Base-by-base conservation (phyloP, 1,140 invertebrate species). In the Drosophila subpulchrella region DNA sequence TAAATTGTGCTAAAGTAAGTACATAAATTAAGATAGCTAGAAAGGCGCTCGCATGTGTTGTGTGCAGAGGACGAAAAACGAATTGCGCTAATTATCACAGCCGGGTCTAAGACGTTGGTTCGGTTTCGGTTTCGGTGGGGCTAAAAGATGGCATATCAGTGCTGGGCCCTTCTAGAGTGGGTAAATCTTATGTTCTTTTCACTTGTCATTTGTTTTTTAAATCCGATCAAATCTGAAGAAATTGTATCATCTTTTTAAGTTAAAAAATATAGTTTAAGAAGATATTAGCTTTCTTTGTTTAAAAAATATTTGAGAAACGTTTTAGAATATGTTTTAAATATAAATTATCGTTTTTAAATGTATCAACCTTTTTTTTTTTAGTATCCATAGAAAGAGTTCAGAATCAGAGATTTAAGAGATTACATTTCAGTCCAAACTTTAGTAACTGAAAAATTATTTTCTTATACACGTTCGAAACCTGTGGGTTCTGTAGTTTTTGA, bases 51-150 rank as follows among this genome's bases (percentile, higher is more conserved):
- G 56, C 68, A 47, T 55, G 56, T 72, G 51, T 63, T 51, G 60
- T 75, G 47, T 75, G 48, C 48, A 75, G 72, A 77, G 46, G 67
- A 68, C 63, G 65, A 66, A 65, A 82, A 83, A 51, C 65, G 73
- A 88, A 89, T 88, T 89, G 81, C 77, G 85, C 84, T 89, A 89
- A 88, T 78, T 89, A 89, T 89, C 84, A 89, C 84, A 89, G 84
- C 84, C 84, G 84, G 84, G 85, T 90, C 77, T 88, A 88, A 88
- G 84, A 88, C 75, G 75, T 86, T 79, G 78, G 78, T 86, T 75
- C 79, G 78, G 78, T 86, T 75, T 61, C 59, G 79, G 80, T 82
- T 75, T 61, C 59, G 79, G 80, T 82, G 80, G 80, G 80, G 42
- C 57, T 63, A 63, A 63, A 30, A 71, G 39, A 17, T 60, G 50